phyloP scores from a whole-genome alignment of 1,140 invertebrate species.

The Argopecten irradians region DNA sequence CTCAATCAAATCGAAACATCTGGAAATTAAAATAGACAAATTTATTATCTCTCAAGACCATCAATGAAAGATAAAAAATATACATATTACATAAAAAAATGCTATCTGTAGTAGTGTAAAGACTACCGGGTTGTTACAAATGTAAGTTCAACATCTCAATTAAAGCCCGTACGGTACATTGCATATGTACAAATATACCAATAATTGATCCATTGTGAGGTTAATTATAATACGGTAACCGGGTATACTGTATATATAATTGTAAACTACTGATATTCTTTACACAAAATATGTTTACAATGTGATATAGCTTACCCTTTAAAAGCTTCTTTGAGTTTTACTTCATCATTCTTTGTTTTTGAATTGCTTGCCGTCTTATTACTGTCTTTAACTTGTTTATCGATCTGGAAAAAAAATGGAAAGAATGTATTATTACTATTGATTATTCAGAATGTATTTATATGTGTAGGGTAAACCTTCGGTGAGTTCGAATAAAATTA shows the following conservation, averaged over 20 bases:
- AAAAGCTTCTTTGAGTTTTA: slow-evolving; percentile 64
- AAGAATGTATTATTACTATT: too few relatives aligned
- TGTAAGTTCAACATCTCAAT: neutral
- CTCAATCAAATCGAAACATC: slow-evolving; percentile 65
- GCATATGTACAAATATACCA: neutral
- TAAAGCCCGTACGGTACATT: neutral
- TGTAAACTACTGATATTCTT: too few relatives aligned
- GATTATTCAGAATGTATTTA: neutral
- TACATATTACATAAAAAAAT: neutral
- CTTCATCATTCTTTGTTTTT: slow-evolving; percentile 63
- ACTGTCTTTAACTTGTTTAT: slow-evolving; percentile 63
- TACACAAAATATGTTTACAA: too few relatives aligned
- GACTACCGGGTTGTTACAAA: neutral
- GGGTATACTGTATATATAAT: too few relatives aligned
- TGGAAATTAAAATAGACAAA: slow-evolving; percentile 52
- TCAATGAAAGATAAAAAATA: neutral
- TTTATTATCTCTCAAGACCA: too few relatives aligned
- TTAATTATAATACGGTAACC: too few relatives aligned
- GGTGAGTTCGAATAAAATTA: neutral
- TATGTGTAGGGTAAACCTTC: neutral
- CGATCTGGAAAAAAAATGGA: slow-evolving; percentile 56
- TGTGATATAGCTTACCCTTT: slow-evolving; percentile 58
- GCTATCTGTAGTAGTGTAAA: neutral
- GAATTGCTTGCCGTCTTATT: slow-evolving; percentile 60
- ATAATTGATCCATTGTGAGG: neutral